These are phyloP conservation scores for Prolemur simus DNA, from an alignment of 2,113 vertebrate species.

Conservation along the genomic window DNA sequence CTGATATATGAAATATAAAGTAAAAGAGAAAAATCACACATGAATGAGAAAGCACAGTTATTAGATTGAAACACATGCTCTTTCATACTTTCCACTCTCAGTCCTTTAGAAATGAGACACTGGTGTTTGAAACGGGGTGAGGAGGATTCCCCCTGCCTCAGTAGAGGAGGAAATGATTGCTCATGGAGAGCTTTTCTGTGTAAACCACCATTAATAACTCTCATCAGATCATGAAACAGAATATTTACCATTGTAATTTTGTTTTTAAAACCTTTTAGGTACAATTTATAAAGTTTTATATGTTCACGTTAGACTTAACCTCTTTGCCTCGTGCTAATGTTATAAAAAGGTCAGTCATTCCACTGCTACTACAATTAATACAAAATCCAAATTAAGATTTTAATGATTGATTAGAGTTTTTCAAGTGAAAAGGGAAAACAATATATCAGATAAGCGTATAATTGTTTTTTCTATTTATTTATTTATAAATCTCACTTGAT, in stretches of 20 bases:
- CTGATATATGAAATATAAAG: background rate
- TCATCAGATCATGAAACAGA: background rate
- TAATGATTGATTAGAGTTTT: background rate
- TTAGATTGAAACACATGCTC: background rate
- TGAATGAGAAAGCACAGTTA: background rate
- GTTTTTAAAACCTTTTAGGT: background rate
- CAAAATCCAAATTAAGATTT: background rate
- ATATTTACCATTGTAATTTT: background rate
- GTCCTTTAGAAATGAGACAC: background rate
- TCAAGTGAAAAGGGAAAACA: background rate
- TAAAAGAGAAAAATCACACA: background rate
- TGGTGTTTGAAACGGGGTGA: background rate
- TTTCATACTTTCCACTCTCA: background rate
- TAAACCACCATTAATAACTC: background rate
- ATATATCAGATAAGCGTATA: background rate
- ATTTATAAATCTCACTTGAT: background rate
- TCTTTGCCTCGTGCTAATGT: background rate
- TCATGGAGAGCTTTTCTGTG: background rate
- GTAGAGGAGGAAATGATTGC: background rate
- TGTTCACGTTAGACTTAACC: background rate
- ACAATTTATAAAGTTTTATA: background rate
- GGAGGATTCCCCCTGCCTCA: background rate
- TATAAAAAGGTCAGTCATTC: background rate
- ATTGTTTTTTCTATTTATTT: background rate
- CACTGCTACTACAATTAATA: background rate